Percentiles rank a stretch among this genome's conserved stretches.
Conservation (phyloP, 2,113 vertebrate species). For the Oreocharis arfaki region DNA sequence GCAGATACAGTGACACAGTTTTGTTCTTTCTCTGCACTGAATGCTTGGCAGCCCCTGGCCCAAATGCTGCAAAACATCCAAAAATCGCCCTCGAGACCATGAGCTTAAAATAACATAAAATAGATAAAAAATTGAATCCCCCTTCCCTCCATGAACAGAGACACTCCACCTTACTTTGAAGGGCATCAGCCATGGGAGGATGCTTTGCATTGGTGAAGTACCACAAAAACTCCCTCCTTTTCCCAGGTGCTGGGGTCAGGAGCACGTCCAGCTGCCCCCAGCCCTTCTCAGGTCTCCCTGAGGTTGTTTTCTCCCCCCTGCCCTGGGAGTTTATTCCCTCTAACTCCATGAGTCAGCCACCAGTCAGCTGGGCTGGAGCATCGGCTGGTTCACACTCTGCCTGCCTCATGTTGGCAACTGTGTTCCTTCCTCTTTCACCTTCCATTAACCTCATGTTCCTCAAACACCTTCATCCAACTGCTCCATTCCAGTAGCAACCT, state of each 20-base stretch:
- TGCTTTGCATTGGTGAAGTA: background rate
- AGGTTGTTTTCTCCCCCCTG: background rate
- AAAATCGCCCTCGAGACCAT: background rate
- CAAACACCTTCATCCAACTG: constrained; percentile 24
- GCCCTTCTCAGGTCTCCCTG: background rate
- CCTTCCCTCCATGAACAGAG: fast-evolving
- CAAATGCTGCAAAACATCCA: background rate
- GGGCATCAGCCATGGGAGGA: fast-evolving
- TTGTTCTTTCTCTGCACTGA: background rate
- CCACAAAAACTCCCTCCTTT: background rate
- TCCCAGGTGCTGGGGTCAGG: background rate
- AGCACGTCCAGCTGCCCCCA: background rate
- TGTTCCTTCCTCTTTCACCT: constrained; percentile 31
- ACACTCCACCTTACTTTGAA: fast-evolving
- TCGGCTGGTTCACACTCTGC: background rate
- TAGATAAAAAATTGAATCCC: background rate
- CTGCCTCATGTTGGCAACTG: background rate
- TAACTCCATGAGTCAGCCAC: background rate
- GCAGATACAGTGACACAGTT: background rate
- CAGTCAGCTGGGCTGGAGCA: background rate
- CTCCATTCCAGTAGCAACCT: constrained; percentile 8
- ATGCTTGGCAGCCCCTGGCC: background rate
- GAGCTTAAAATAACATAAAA: background rate
- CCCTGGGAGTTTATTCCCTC: background rate
- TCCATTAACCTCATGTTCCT: constrained; percentile 41